Conservation (phyloP, 2,888 invertebrate species). For the Drosophila macrospina region DNA sequence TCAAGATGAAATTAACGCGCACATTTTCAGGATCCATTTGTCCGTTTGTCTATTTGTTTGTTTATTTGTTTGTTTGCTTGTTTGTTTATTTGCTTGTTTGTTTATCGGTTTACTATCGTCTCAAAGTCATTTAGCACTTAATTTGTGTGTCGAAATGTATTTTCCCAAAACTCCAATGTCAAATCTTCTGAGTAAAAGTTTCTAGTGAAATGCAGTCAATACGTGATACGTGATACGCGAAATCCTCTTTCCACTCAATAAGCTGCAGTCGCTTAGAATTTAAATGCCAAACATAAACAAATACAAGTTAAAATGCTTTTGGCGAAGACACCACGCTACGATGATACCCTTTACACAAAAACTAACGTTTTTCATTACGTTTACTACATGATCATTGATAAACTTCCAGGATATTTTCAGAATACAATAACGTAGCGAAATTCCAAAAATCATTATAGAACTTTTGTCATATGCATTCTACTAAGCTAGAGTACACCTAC, state of each 20-base stretch:
- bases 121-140: slow-evolving; percentile 59
- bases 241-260: slow-evolving; percentile 47
- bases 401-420: no score
- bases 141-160: slow-evolving; percentile 46
- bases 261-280: slow-evolving; percentile 58
- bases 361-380: not conserved
- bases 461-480: no score
- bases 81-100: slow-evolving; percentile 31
- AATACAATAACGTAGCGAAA: no score
- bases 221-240: slow-evolving; percentile 23
- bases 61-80: slow-evolving; percentile 3
- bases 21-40: slow-evolving; percentile 31
- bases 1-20: slow-evolving; percentile 59
- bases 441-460: no score
- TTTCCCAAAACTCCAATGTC: slow-evolving; percentile 8
- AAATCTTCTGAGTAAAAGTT: slow-evolving; percentile 13
- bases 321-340: not conserved
- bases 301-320: slow-evolving; percentile 2
- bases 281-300: slow-evolving; percentile 59
- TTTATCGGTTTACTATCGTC: slow-evolving; percentile 34
- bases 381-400: not conserved
- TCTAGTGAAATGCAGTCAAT: slow-evolving; percentile 6
- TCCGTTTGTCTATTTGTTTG: not conserved
- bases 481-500: no score
- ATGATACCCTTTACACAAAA: slow-evolving; percentile 7